phyloP scores from a whole-genome alignment of 2,888 invertebrate species.

The Tenthredo distinguenda region DNA sequence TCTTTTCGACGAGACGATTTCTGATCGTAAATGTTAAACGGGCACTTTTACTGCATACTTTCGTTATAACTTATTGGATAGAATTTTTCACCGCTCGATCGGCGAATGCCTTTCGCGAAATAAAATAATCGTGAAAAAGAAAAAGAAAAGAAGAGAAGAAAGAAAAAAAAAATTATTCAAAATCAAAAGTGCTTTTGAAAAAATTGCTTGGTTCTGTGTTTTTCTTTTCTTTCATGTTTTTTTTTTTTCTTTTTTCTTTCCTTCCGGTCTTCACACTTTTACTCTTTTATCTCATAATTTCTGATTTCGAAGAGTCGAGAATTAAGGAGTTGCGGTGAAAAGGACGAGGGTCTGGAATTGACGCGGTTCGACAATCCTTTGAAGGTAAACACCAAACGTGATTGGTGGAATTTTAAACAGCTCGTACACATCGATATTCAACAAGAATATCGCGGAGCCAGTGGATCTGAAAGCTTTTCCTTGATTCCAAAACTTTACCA shows the following conservation, averaged over 20 bases:
- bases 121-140: background rate
- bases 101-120: background rate
- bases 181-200: no score
- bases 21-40: conserved; percentile 12
- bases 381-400: conserved; percentile 41
- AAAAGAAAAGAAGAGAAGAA: background rate
- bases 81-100: background rate
- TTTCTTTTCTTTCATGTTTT: background rate
- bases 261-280: background rate
- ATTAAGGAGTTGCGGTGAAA: background rate
- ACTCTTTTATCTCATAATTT: background rate
- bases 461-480: conserved; percentile 34
- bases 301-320: background rate
- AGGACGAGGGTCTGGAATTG: conserved; percentile 33
- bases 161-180: no score
- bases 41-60: conserved; percentile 13
- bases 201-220: no score
- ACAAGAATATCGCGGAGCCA: background rate
- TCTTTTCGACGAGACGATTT: conserved; percentile 9
- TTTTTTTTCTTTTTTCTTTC: background rate
- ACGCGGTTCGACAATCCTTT: conserved; percentile 39
- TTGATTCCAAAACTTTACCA: background rate
- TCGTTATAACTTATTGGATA: background rate
- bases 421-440: conserved; percentile 40
- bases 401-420: conserved; percentile 41